Base-by-base conservation (phyloP, 2,888 invertebrate species). In the Euzophera pinguis region DNA sequence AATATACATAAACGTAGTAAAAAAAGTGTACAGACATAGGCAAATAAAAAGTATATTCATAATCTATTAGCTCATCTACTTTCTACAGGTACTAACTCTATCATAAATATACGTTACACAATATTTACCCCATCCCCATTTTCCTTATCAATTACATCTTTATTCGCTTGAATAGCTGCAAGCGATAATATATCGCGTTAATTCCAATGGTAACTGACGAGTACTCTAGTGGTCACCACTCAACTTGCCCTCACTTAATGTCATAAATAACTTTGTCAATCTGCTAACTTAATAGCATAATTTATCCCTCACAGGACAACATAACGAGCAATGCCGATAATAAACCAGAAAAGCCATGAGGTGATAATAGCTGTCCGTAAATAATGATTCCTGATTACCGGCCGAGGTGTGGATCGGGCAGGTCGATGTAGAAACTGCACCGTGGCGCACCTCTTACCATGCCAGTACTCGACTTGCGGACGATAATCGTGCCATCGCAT, bases 241-340 rank as follows among this genome's bases (percentile, higher is more conserved):
- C 80, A 81, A 69, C 73, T 73, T 69, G 75, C 77, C 78, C 82
- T 80, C 81, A 79, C 84, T 84, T 80, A 82, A 81, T 74, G 79
- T 86, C 86, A 88, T 89, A 89, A 89, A 89, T 87, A 89, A 88
- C 85, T 88, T 85, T 88, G 89, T 89, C 88, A 89, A 87, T 88
- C 89, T 84, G 85, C 88, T 87, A 87, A 89, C 89, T 88, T 89
- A 89, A 89, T 88, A 86, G 88, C 84, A 88, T 86, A 89, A 89
- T 87, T 89, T 89, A 88, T 84, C 86, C 84, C 78, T 84, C 79
- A 63, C 84, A 83, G 84, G 87, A 87, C 88, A 88, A 79, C 87
- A 89, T 89, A 89, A 89, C 89, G 88, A 89, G 86, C 84, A 81
- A 81, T 75, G 78, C 75, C 78, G 86, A 88, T 89, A 88, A 88